Base-by-base conservation (phyloP, 2,113 vertebrate genomes). In the Xenopus laevis region DNA sequence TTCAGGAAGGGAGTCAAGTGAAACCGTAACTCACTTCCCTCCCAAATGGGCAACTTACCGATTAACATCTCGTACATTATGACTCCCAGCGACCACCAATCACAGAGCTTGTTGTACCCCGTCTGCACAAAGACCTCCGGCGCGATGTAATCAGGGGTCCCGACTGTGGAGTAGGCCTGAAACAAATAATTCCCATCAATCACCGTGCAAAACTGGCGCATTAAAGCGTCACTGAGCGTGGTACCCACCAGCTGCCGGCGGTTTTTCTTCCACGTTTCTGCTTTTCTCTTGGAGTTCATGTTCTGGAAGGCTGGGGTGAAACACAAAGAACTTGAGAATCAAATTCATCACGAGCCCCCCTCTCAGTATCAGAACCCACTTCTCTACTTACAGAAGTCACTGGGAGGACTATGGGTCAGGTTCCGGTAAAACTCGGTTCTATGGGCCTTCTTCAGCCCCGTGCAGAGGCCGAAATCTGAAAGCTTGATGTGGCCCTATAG, bases 11-110 rank as follows among this genome's bases (percentile, higher is more conserved):
- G 47, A 10, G 6, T 13, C 47, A 50, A 50, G 47, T 13, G 15
- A 2, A 10, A 50, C 5, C 33, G 5, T 4, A 40, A 6, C n/a
- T n/a, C n/a, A n/a, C n/a, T 40, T 9, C 33, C 33, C 33, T 6
- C n/a, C n/a, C n/a, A n/a, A n/a, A n/a, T 9, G 47, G 47, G 2
- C 2, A 18, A 68, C 94, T 91, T 86, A 99, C 96, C 96, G 0
- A 98, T 98, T 77, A 98, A 74, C 96, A 98, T 98, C 87, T 98
- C 96, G 0, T 97, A 98, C 95, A 98, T 98, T 87, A 98, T 98
- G 87, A 98, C 96, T 0, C 96, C 96, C 0, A 98, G 89, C 0
- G 95, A 98, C 96, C 96, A 98, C 96, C 96, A 98, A 57, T 98
- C 96, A 72, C 96, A 98, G 0, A 97, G 95, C 79, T 98, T 98